Base-by-base conservation (phyloP, 2,888 invertebrate species). In the Tupiocoris notatus region DNA sequence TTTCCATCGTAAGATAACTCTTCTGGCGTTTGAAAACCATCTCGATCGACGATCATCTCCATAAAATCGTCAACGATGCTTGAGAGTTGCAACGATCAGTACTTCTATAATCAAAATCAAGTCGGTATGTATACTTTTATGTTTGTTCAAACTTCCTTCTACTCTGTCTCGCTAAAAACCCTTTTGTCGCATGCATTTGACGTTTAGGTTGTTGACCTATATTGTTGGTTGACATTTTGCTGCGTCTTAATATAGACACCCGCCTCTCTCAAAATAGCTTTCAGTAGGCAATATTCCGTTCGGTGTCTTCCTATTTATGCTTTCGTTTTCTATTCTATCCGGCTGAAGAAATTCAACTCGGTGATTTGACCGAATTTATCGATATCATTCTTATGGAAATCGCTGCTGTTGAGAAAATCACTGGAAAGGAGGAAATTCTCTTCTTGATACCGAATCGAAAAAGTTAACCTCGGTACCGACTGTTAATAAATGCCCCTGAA, bases 201-300 rank as follows among this genome's bases (percentile, higher is more conserved):
- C 64, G 64, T 20, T 63, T n/a, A 22, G 73, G 73, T 24, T 73
- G 64, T 73, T 73, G 73, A 73, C 73, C 73, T 64, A 73, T 21
- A 61, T 73, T 63, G 73, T 73, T 54, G 63, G 24, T 24, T 73
- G 73, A 73, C 73, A 73, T 73, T n/a, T 73, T 73, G 63, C 73
- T 73, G 54, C 20, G 73, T 63, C 73, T 73, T 73, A 73, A 63
- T 73, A 22, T 73, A 73, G 73, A 58, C 61, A n/a, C 58, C 23
- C 61, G 58, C 59, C 22, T 70, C 24, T 21, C 58, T 70, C 23
- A 58, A 70, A 22, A 59, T 70, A 59, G 70, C 12, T 59, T 25
- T 61, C 3, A 59, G 25, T 21, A 58, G 70, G 70, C 12, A 17
- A 12, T 12, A 17, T 16, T 57, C 57, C 59, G 23, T 22, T 23